Percentiles rank a stretch among this genome's conserved stretches.
Conservation (phyloP, 2,888 invertebrate genomes). For the Chromoteleia sp. region DNA sequence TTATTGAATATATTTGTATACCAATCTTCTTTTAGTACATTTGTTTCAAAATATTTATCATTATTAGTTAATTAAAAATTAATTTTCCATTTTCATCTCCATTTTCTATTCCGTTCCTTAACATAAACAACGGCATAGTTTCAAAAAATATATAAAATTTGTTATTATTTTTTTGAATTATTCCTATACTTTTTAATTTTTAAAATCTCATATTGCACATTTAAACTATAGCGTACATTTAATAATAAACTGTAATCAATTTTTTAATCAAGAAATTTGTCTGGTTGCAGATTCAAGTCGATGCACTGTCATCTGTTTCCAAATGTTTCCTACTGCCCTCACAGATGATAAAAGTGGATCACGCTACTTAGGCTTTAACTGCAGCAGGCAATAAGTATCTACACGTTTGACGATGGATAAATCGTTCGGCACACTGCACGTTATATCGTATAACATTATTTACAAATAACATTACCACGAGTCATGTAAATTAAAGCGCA, state of each 20-base stretch:
- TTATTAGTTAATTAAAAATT: too few species aligned
- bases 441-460: constrained; percentile 18
- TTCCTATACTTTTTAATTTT: too few species aligned
- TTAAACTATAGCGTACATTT: too few species aligned
- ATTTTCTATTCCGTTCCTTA: too few species aligned
- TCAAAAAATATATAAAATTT: too few species aligned
- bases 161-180: too few species aligned
- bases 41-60: too few species aligned
- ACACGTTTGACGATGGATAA: constrained; percentile 42
- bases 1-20: constrained; percentile 53
- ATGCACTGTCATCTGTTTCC: constrained; percentile 96
- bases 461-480: constrained; percentile 23
- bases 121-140: too few species aligned
- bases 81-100: too few species aligned
- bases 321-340: constrained; percentile 92
- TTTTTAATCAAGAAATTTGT: too few species aligned
- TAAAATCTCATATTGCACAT: neutral
- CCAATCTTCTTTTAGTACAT: too few species aligned
- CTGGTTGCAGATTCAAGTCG: constrained; percentile 92
- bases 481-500: constrained; percentile 40
- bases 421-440: constrained; percentile 30
- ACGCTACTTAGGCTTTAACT: constrained; percentile 47
- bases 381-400: constrained; percentile 56
- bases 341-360: constrained; percentile 81
- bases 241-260: too few species aligned